Base-by-base conservation (phyloP, 2,113 vertebrate genomes). In the Nerophis ophidion region DNA sequence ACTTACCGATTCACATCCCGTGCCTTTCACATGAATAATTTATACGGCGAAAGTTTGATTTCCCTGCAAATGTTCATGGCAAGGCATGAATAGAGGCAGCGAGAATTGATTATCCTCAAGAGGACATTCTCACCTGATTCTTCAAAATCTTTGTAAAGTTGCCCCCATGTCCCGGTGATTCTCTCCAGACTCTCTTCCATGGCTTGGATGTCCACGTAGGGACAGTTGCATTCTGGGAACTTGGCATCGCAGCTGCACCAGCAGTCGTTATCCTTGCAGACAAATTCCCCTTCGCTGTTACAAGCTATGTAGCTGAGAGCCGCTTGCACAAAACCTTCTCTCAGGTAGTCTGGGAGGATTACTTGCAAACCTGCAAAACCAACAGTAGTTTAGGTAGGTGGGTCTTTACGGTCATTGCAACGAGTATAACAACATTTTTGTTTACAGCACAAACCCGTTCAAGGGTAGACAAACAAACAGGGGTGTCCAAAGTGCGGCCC, bases 221-320 rank as follows among this genome's bases (percentile, higher is more conserved):
- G 96, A 53, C 96, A 99, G 81, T 98, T 98, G 83, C 96, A 99
- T 73, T 99, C 93, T 1, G 95, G 96, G 61, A 95, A 99, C 74
- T 81, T 93, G 70, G 85, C 78, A n/a, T 92, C 90, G 62, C 96
- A 99, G 53, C 89, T 91, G 76, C 96, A 99, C 95, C 95, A 96
- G 88, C 96, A 99, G 77, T 99, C 95, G 66, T 92, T 94, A 64
- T 94, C 91, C 75, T 90, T 93, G 89, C 96, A 99, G 80, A 95
- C 90, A 73, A 98, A 99, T 6, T 92, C 92, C 2, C 96, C 96
- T 61, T 99, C 95, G 5, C 95, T 94, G 70, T 99, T 98, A 70
- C 96, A 99, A 69, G 95, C 95, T 1, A 98, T 97, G 67, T 99
- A 98, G 75, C 94, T 96, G 63, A 99, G 82, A 17, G 96, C 96